Base-by-base conservation (phyloP, 2,797 vertebrate genomes). In the Sphenopsis melanotis region DNA sequence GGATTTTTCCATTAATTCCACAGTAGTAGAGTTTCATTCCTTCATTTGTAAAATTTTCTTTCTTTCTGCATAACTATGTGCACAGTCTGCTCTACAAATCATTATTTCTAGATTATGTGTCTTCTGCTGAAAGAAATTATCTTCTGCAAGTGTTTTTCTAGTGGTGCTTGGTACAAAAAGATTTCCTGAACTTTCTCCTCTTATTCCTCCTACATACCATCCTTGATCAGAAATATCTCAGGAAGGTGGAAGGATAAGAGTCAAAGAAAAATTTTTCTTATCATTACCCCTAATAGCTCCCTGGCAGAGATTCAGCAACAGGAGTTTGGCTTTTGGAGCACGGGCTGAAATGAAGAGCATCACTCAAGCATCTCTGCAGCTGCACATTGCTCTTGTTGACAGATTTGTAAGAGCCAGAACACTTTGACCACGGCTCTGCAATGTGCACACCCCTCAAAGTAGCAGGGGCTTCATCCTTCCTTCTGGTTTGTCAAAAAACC, bases 21-120 rank as follows among this genome's bases (percentile, higher is more conserved):
- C 21, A 89, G 77, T 56, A 78, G 55, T 3, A 83, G 71, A 75
- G 39, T 78, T 94, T 92, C 46, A 68, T 72, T 91, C 32, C 30
- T 83, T 94, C 12, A 61, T 81, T 93, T 92, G 76, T 66, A 88
- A 81, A 65, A 49, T 81, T 85, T 90, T 70, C 37, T 75, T 91
- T 75, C 47, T 84, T 88, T 89, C 65, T 81, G 37, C 70, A 11
- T 74, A 91, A 74, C 29, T 78, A 8, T 77, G n/a, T 36, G 50
- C 88, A 44, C 42, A 14, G 21, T 72, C 87, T 69, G 41, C 47
- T 37, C 29, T 26, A 20, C 21, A 90, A 78, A 88, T 83, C 30
- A 56, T 83, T 78, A 72, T 75, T 91, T 83, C 75, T 77, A 57
- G 74, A 60, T 77, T 70, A 79, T 74, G 46, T 9, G 6, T 77